phyloP scores from a whole-genome alignment of 2,113 vertebrate species.

The Pseudopodoces humilis region DNA sequence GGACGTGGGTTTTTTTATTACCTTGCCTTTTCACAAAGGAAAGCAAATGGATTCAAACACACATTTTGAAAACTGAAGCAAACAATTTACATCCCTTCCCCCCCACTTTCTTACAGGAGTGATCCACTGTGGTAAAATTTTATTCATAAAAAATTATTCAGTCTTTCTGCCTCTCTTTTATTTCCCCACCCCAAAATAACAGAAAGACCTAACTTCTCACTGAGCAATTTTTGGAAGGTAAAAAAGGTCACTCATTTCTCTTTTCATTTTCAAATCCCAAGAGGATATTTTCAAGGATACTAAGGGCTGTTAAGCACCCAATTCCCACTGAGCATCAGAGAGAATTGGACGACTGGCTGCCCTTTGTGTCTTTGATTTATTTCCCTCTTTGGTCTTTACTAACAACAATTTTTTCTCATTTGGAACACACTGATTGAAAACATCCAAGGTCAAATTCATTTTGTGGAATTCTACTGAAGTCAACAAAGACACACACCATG shows the following conservation, averaged over 20 bases:
- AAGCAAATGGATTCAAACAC: neutral
- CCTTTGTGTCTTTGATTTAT: constrained; percentile 69
- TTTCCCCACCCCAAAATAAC: neutral
- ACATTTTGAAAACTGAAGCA: neutral
- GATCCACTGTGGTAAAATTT: neutral
- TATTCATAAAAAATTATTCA: neutral
- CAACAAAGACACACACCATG: constrained; percentile 48
- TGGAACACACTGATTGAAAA: constrained; percentile 67
- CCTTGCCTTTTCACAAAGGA: neutral
- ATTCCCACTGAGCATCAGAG: constrained; percentile 61
- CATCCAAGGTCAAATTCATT: constrained; percentile 69
- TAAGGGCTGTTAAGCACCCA: constrained; percentile 66
- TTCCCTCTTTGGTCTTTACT: constrained; percentile 64
- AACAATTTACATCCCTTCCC: neutral
- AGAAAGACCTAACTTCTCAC: neutral
- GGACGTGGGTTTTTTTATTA: neutral
- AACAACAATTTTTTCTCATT: constrained; percentile 70
- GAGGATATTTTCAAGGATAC: constrained; percentile 61
- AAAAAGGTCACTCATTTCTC: constrained; percentile 35
- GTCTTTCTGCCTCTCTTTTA: neutral
- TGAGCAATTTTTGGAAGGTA: constrained; percentile 46
- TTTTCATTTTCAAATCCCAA: constrained; percentile 54
- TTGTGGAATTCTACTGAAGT: constrained; percentile 46
- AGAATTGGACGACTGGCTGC: constrained; percentile 58
- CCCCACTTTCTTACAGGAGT: neutral